Evolutionary conservation across 2,888 invertebrate genomes (phyloP), one percentile per base, ranked within the genome.

Genomic region (Dryobotodes eremita): DNA sequence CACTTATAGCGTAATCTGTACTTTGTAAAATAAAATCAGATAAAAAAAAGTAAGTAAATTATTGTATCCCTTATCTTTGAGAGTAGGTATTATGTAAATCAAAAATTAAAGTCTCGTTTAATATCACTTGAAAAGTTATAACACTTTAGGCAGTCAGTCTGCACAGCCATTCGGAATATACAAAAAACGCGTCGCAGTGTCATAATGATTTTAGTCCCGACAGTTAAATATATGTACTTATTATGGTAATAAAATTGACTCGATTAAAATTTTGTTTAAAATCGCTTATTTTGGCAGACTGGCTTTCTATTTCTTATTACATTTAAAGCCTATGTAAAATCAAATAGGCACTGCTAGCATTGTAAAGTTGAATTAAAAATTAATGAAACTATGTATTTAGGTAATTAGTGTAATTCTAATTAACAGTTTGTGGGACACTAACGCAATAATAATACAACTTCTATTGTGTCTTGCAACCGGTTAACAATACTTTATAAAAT

Each of bases 21-120:
- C 17, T 61, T 61, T 62, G 61, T 42, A 46, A 55, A n/a, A 46
- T 64, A 55, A 31, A 23, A 74, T 8, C 23, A 64, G 17, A 73
- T 74, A 36, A 36, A 36, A 2, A 36, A 36, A 36, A 74, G 53
- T 55, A 64, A 42, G 31, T 64, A 74, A 74, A 48, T n/a, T 2
- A 57, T 31, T 55, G 46, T 62, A 74, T 31, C 10, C n/a, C 23
- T 23, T 53, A 23, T 31, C 6, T 17, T 53, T n/a, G 36, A 55
- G n/a, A 55, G 36, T 70, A 55, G 11, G n/a, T 70, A 70, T 70
- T 55, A n/a, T 36, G 10, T 53, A 36, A 36, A 11, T 70, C 6
- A 36, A 36, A 70, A 55, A 55, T n/a, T 31, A 8, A 31, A 15
- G 31, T 50, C 50, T 23, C 17, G 10, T 36, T 31, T 23, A 23